Base-by-base conservation (phyloP, 2,113 vertebrate species). In the Strix uralensis region DNA sequence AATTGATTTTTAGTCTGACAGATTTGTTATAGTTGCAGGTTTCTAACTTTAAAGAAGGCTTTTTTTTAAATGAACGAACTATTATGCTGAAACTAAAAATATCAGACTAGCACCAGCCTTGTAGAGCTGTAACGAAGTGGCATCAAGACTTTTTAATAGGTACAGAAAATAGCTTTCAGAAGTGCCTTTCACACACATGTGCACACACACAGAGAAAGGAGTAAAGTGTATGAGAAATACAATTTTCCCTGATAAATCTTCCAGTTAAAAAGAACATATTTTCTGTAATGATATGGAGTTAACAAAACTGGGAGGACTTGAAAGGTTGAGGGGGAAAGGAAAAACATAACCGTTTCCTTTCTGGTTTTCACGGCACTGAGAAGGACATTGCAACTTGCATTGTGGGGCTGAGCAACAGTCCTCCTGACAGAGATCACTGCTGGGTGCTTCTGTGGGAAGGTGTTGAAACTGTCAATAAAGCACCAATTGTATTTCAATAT, bases 41-140 rank as follows among this genome's bases (percentile, higher is more conserved):
- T 94, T 95, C 62, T 40, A 86, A 36, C 40, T 92, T 55, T 75
- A 63, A 18, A 73, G 71, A 82, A 86, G 42, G 34, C 32, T 73
- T 83, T 86, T 83, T 96, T 90, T 61, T 4, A 44, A 83, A 67
- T 20, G 65, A 89, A 85, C 1, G 7, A 92, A 81, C 52, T 74
- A 44, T 71, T 78, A 81, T 90, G 47, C 46, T 72, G 80, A 84
- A 93, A 81, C 82, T 88, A 92, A 90, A 88, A 95, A 86, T 77
- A 94, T 30, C 88, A 71, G 55, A 46, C 42, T 61, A 89, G 61
- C 30, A 55, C 59, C 44, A 81, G 58, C 54, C 44, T 67, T 30
- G 66, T 25, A 58, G 47, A 83, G 55, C 30, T 42, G 73, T 79
- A 94, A 91, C 47, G 74, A 93, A 86, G 57, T 49, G 6, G n/a